Evolutionary conservation across 1,140 invertebrate species (phyloP), one percentile per base, ranked within the genome.

Genomic region (Diploscapter pachys): DNA sequence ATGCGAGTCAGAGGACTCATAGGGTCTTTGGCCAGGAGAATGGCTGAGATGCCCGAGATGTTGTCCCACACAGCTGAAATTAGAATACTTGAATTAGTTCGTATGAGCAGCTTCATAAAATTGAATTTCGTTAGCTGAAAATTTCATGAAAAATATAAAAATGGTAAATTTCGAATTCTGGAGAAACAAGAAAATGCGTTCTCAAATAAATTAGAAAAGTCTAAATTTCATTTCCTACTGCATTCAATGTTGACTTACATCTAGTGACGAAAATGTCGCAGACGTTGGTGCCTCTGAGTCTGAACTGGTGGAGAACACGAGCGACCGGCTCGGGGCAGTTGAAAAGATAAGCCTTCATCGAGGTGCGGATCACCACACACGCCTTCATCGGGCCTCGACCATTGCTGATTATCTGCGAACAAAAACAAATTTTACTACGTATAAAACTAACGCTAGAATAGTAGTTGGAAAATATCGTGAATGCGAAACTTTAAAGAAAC

Each of bases 231-330:
- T 31, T 31, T 31, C 31, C 31, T 31, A 31, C 31, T 31, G 31
- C 31, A 31, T 31, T 31, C 31, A 31, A 31, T 31, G 31, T 31
- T 31, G 31, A 31, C 31, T 31, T 49, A 86, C 82, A 59, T 72
- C 69, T 76, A 3, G 82, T 84, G 3, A 84, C 65, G 51, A 84
- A 85, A 61, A 86, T 62, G 63, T 84, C 82, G 48, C 67, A 61
- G 13, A 80, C 73, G 6, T 71, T 63, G 9, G 67, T 64, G 9
- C 76, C 64, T 48, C 75, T 69, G 5, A 83, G 6, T 61, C 82
- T 52, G 5, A 84, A 53, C 8, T 71, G 69, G 13, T 73, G 64
- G 6, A 78, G 53, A 53, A 84, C 74, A 55, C 84, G 63, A 5
- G 77, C 79, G 11, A 72, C 67, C 4, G 76, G 75, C 63, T 83